phyloP scores from a whole-genome alignment of 2,888 invertebrate genomes.

The Caenorhabditis sp. region DNA sequence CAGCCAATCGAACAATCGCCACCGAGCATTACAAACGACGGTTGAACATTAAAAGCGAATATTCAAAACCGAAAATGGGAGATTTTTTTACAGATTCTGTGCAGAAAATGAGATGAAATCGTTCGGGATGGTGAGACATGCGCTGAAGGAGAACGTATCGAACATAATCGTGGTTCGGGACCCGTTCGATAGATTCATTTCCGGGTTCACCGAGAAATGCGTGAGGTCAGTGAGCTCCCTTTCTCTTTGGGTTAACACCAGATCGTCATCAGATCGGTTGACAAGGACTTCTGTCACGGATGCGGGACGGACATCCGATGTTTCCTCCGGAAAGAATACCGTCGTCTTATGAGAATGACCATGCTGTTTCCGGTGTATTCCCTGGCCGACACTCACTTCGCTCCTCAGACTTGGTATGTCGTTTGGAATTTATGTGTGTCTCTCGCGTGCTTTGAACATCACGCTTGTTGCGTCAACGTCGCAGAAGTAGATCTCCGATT shows the following conservation, averaged over 20 bases:
- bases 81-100: slow-evolving; percentile 29
- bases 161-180: slow-evolving; percentile 31
- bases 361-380: slow-evolving; percentile 46
- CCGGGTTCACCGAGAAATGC: slow-evolving; percentile 47
- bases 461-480: no score
- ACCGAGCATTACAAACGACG: slow-evolving; percentile 11
- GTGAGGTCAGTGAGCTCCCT: slow-evolving; percentile 8
- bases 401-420: slow-evolving; percentile 32
- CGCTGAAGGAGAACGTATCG: slow-evolving; percentile 9
- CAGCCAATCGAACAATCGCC: slow-evolving; percentile 22
- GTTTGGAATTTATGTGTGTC: not conserved
- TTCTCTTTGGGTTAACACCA: no score
- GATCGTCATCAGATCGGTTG: slow-evolving; percentile 1
- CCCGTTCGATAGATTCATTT: slow-evolving; percentile 44
- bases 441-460: no score
- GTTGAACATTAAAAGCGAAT: no score
- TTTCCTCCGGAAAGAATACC: slow-evolving; percentile 31
- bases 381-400: slow-evolving; percentile 28
- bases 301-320: slow-evolving; percentile 37
- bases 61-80: no score
- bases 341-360: slow-evolving; percentile 26
- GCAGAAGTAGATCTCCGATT: no score
- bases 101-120: slow-evolving; percentile 25
- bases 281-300: slow-evolving; percentile 21
- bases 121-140: slow-evolving; percentile 5